A percentile compares a stretch with the other conserved stretches of the same genome.
phyloP scores from a whole-genome alignment of 2,113 vertebrate species.

The Chaenogobius annularis region DNA sequence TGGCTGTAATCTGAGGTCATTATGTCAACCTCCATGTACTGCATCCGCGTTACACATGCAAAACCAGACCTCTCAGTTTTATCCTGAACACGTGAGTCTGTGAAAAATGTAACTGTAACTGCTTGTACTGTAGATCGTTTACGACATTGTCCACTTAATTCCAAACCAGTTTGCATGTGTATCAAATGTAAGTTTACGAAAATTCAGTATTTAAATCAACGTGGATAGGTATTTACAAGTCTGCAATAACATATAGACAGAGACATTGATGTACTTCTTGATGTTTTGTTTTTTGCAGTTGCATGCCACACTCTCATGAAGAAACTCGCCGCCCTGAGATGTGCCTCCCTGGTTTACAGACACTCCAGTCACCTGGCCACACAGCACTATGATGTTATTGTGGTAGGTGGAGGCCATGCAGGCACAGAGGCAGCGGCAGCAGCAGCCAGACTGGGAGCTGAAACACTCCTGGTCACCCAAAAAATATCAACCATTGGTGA shows the following conservation, averaged over 20 bases:
- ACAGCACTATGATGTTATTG: slow-evolving; percentile 83
- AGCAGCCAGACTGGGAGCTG: slow-evolving; percentile 83
- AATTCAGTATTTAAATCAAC: background rate
- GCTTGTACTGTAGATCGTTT: background rate
- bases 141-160: background rate
- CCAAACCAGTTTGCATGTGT: background rate
- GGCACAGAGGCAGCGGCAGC: slow-evolving; percentile 89
- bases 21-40: slow-evolving; percentile 61
- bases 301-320: slow-evolving; percentile 60
- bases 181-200: background rate
- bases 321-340: slow-evolving; percentile 35
- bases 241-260: background rate
- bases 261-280: background rate
- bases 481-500: slow-evolving; percentile 85
- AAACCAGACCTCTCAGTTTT: background rate
- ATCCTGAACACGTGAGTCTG: background rate
- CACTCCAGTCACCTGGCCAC: slow-evolving; percentile 34
- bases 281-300: slow-evolving; percentile 23
- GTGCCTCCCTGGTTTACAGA: slow-evolving; percentile 34
- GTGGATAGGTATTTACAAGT: background rate
- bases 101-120: background rate
- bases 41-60: slow-evolving; percentile 22
- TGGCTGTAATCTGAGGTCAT: slow-evolving; percentile 28
- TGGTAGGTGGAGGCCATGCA: slow-evolving; percentile 91
- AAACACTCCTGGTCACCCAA: slow-evolving; percentile 88